Percentiles rank a stretch among this genome's conserved stretches.
Conservation (phyloP, 2,113 vertebrate genomes). For the Paedocypris sp. region DNA sequence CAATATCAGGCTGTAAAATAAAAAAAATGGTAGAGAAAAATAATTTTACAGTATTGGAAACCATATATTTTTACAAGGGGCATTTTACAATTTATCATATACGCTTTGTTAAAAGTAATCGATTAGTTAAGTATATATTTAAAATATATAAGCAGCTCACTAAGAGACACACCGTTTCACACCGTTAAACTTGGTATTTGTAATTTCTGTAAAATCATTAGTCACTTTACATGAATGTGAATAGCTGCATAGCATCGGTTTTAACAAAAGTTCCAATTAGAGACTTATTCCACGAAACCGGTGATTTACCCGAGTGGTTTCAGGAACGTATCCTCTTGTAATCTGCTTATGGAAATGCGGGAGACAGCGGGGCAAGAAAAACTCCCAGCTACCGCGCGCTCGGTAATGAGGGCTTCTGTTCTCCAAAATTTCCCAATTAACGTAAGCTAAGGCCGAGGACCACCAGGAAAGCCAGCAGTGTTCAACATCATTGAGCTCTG, state of each 20-base stretch:
- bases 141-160: too few relatives aligned
- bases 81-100: too few relatives aligned
- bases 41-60: too few relatives aligned
- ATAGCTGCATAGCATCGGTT: conserved; percentile 27
- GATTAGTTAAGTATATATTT: too few relatives aligned
- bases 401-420: conserved; percentile 66
- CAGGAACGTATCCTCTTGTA: conserved; percentile 72
- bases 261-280: conserved; percentile 69
- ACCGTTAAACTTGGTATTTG: not conserved
- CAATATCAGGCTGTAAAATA: too few relatives aligned
- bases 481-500: conserved; percentile 38
- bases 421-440: conserved; percentile 75
- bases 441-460: conserved; percentile 52
- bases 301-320: conserved; percentile 55
- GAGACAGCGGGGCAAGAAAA: conserved; percentile 45
- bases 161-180: too few relatives aligned
- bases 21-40: too few relatives aligned
- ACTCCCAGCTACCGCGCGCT: conserved; percentile 42
- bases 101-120: too few relatives aligned
- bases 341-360: conserved; percentile 68
- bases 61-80: too few relatives aligned
- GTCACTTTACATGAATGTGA: conserved; percentile 15
- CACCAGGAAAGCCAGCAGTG: conserved; percentile 62
- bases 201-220: conserved; percentile 2
- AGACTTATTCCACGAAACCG: conserved; percentile 55